These are phyloP conservation scores for Oncorhynchus keta DNA, from an alignment of 2,113 vertebrate species.

Conservation along the genomic window DNA sequence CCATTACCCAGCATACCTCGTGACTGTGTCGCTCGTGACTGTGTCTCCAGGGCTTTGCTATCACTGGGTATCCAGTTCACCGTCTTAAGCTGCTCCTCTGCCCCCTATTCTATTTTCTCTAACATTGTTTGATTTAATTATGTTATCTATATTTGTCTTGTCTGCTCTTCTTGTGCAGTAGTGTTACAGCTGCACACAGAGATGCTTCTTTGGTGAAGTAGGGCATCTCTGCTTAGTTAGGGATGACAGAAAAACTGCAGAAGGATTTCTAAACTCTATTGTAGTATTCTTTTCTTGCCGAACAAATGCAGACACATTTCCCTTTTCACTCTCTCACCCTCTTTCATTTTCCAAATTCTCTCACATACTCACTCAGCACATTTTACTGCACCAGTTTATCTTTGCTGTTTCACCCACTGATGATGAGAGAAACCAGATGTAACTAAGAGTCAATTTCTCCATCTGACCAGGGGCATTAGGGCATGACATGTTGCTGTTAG, in stretches of 20 bases:
- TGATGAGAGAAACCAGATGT: constrained; percentile 16
- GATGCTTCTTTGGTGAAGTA: constrained; percentile 55
- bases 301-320: constrained; percentile 39
- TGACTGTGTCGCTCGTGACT: constrained; percentile 2
- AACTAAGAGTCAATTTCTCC: background rate
- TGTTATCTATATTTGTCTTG: constrained; percentile 65
- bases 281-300: constrained; percentile 49
- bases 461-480: background rate
- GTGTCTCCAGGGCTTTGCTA: constrained; percentile 46
- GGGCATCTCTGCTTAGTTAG: constrained; percentile 62
- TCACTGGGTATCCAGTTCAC: constrained; percentile 51
- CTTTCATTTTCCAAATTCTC: constrained; percentile 37
- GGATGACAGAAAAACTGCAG: constrained; percentile 27
- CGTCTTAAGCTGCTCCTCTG: constrained; percentile 43
- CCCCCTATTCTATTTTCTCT: constrained; percentile 34
- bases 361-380: constrained; percentile 27
- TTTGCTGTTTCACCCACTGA: constrained; percentile 41
- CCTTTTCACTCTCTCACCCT: constrained; percentile 36
- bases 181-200: background rate
- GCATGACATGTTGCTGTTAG: background rate
- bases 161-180: constrained; percentile 25
- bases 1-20: constrained; percentile 45
- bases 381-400: constrained; percentile 48
- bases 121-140: constrained; percentile 66
- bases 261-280: constrained; percentile 50